phyloP scores from a whole-genome alignment of 2,888 invertebrate species.

The Dysmachus trigonus region DNA sequence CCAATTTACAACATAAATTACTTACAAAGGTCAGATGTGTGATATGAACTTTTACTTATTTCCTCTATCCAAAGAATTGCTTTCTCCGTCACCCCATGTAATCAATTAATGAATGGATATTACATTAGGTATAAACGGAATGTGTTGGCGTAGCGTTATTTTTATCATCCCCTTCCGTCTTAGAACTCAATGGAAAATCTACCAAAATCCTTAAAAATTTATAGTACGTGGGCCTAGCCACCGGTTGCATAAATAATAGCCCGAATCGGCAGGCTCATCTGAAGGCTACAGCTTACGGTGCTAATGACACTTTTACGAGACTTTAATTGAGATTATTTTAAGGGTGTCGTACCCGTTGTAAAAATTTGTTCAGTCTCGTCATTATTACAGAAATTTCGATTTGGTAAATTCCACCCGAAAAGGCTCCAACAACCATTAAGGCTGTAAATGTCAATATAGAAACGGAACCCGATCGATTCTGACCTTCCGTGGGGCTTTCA shows the following conservation, averaged over 20 bases:
- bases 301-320: constrained; percentile 8
- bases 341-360: neutral
- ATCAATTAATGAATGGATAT: neutral
- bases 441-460: constrained; percentile 14
- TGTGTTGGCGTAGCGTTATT: neutral
- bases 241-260: neutral
- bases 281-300: neutral
- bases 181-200: neutral
- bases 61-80: neutral
- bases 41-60: neutral
- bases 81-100: neutral
- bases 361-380: neutral
- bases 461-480: neutral
- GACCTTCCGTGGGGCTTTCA: neutral
- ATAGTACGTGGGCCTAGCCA: neutral
- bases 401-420: neutral
- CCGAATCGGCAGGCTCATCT: neutral
- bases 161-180: neutral
- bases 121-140: neutral
- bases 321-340: neutral
- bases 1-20: neutral
- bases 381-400: constrained; percentile 4
- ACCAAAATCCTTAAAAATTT: neutral
- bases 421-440: neutral
- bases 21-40: neutral